Percentiles rank a stretch among this genome's conserved stretches.
Evolutionary conservation across 2,797 vertebrate genomes (phyloP).

Genomic region (Oryzias sinensis): DNA sequence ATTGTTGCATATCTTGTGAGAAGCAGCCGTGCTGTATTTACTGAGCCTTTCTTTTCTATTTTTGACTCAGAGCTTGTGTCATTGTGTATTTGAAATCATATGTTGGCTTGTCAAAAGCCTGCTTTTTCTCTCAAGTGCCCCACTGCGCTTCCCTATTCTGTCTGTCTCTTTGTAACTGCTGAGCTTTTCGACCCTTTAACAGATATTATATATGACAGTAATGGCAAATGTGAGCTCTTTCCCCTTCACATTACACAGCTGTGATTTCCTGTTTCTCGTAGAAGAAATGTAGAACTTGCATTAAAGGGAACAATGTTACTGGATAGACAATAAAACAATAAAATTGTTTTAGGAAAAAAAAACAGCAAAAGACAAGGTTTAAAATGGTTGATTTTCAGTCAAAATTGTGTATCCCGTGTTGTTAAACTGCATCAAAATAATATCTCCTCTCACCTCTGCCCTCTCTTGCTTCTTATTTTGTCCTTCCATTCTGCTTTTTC

Average conservation of each 20-base stretch:
- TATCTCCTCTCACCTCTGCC: slow-evolving; percentile 33
- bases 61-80: slow-evolving; percentile 18
- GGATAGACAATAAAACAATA: too few species aligned
- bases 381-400: slow-evolving; percentile 34
- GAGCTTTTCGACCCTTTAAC: slow-evolving; percentile 32
- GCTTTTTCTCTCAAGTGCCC: slow-evolving; percentile 17
- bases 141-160: slow-evolving; percentile 5
- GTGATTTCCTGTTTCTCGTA: slow-evolving; percentile 64
- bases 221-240: slow-evolving; percentile 39
- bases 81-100: slow-evolving; percentile 8
- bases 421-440: slow-evolving; percentile 49
- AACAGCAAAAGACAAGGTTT: slow-evolving; percentile 26
- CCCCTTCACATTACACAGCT: slow-evolving; percentile 58
- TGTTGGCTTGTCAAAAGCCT: slow-evolving; percentile 7
- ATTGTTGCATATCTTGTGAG: slow-evolving; percentile 15
- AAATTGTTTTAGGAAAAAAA: slow-evolving; percentile 45
- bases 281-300: slow-evolving; percentile 56
- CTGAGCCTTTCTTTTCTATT: slow-evolving; percentile 6
- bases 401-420: slow-evolving; percentile 37
- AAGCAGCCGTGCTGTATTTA: slow-evolving; percentile 13
- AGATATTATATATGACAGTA: slow-evolving; percentile 44
- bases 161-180: slow-evolving; percentile 33
- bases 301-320: slow-evolving; percentile 50
- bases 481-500: slow-evolving; percentile 28
- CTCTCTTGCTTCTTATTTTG: slow-evolving; percentile 28